Base-by-base conservation (phyloP, 2,113 vertebrate species). In the Chrysochloris asiatica region DNA sequence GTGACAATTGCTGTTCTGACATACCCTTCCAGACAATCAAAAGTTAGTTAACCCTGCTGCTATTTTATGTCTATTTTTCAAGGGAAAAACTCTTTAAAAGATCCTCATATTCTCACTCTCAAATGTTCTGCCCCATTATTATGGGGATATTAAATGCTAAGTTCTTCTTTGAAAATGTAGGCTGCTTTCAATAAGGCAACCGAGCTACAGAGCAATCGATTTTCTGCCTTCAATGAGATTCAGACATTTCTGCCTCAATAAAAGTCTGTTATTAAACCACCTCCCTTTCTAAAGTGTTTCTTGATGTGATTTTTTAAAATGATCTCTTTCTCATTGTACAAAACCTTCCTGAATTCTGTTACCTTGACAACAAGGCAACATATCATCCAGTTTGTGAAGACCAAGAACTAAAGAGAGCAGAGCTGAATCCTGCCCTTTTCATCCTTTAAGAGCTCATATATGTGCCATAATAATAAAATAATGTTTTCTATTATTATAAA, bases 311-410 rank as follows among this genome's bases (percentile, higher is more conserved):
- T 95, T 82, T 92, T 77, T 83, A 75, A 77, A 88, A 96, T 95
- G 91, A 86, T 50, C 36, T 5, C 38, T n/a, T 77, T 75, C 75
- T 96, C 73, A 45, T 94, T 93, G 92, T 86, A 83, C 73, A 67
- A 82, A 96, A 9, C 47, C 92, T 93, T n/a, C n/a, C n/a, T 89
- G 72, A 93, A 79, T 89, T 86, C 82, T 82, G 65, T 96, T 96
- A 93, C 95, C 93, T 92, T 93, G 67, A 43, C 41, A 79, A 87
- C 78, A 89, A 33, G 63, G 36, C 79, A 90, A 24, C 28, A 71
- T 43, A 67, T 54, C 14, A 30, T 16, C 30, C 45, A 85, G 28
- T 88, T 92, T 73, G 0, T 21, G 26, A 94, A 88, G 28, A 89
- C 30, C 45, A 75, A 86, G 1, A 67, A 86, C 13, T 52, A 45